Conservation (phyloP, 1,140 invertebrate species). For the Melitaea cinxia region DNA sequence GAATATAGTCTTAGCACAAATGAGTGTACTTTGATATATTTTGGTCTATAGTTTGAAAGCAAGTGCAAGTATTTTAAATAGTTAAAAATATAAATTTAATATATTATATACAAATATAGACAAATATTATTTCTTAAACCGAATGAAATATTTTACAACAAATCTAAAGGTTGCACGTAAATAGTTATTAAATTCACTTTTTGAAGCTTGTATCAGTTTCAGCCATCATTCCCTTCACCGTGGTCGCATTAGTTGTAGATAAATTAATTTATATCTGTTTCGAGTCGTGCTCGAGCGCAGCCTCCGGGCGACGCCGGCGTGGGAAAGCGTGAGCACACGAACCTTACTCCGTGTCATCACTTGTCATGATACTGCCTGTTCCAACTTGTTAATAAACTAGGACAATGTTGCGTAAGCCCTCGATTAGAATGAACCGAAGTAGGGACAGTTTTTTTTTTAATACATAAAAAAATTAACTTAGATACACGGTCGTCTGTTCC, state of each 20-base stretch:
- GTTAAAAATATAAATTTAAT: too few relatives aligned
- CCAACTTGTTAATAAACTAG: slow-evolving; percentile 25
- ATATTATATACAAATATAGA: not conserved
- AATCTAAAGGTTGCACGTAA: slow-evolving; percentile 12
- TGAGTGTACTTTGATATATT: too few relatives aligned
- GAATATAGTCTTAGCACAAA: too few relatives aligned
- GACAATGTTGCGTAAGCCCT: slow-evolving; percentile 17
- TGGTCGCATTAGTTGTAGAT: slow-evolving; percentile 62
- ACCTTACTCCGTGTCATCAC: slow-evolving; percentile 44
- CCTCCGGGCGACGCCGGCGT: slow-evolving; percentile 68
- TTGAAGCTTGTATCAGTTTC: slow-evolving; percentile 35
- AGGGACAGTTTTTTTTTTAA: not conserved
- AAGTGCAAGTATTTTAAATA: too few relatives aligned
- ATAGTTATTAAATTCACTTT: slow-evolving; percentile 33
- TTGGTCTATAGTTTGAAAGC: too few relatives aligned
- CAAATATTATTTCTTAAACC: not conserved
- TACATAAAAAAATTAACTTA: not conserved
- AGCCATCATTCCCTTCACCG: slow-evolving; percentile 39
- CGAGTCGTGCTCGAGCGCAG: slow-evolving; percentile 63
- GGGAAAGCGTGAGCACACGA: slow-evolving; percentile 61
- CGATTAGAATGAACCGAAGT: not conserved
- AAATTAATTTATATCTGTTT: slow-evolving; percentile 77
- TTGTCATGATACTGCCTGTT: slow-evolving; percentile 43
- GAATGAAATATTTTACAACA: not conserved
- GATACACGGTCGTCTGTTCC: too few relatives aligned